These are phyloP conservation scores for Acheta domesticus DNA, from an alignment of 2,888 invertebrate species.

Conservation along the genomic window DNA sequence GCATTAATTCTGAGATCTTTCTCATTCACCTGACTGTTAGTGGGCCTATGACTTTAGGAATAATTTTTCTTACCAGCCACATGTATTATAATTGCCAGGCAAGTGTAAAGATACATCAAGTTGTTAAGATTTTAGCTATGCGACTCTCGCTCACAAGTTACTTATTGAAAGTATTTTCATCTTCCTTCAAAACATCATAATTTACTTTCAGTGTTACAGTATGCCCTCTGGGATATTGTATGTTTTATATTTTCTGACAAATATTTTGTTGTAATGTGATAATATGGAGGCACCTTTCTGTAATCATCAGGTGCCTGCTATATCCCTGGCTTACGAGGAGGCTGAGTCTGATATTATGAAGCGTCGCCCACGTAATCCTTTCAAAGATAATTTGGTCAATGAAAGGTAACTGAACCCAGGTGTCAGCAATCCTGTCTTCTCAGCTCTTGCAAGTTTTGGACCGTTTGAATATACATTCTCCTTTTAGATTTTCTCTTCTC, in stretches of 20 bases:
- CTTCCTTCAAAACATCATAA: no score
- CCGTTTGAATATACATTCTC: constrained; percentile 22
- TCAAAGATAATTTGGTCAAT: constrained; percentile 88
- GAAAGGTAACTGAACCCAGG: constrained; percentile 67
- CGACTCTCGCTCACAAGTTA: no score
- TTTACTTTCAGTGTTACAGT: no score
- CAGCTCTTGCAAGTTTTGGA: constrained; percentile 29
- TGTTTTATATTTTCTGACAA: neutral
- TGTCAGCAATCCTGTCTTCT: constrained; percentile 4
- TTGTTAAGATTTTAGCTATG: no score
- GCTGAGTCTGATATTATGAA: constrained; percentile 94
- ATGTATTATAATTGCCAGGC: no score
- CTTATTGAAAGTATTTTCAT: no score
- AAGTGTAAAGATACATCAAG: no score
- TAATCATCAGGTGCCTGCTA: constrained; percentile 72
- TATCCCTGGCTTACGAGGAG: constrained; percentile 86
- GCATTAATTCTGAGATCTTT: neutral
- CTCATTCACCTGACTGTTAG: constrained; percentile 6
- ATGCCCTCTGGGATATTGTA: neutral
- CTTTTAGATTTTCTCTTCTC: constrained; percentile 21
- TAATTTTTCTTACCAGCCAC: neutral
- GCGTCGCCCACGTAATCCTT: constrained; percentile 83
- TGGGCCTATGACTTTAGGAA: neutral
- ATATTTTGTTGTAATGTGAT: neutral
- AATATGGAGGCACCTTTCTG: constrained; percentile 26